Evolutionary conservation across 2,797 vertebrate genomes (phyloP).

Genomic region (Oophaga sylvatica): DNA sequence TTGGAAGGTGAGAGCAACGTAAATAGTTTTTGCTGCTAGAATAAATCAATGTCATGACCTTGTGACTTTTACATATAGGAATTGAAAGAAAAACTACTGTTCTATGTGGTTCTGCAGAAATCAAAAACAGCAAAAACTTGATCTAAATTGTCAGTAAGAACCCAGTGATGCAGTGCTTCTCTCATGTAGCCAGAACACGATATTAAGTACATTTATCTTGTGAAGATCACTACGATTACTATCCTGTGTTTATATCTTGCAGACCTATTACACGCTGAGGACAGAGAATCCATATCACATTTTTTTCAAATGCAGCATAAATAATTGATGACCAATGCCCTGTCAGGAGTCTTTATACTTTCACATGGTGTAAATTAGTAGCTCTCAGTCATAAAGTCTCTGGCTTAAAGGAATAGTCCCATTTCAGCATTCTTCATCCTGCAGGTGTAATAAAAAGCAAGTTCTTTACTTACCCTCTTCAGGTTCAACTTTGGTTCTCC

Average conservation of each 20-base stretch:
- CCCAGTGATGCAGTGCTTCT: not conserved
- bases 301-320: not conserved
- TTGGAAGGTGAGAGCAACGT: conserved; percentile 3
- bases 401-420: not conserved
- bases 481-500: no score
- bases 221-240: conserved; percentile 2
- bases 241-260: not conserved
- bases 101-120: conserved; percentile 3
- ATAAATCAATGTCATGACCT: conserved; percentile 43
- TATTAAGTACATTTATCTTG: conserved; percentile 34
- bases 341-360: not conserved
- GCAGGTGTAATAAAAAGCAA: no score
- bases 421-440: no score
- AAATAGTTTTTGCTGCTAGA: conserved; percentile 23
- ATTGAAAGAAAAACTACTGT: not conserved
- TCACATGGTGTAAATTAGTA: not conserved
- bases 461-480: no score
- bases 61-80: conserved; percentile 31
- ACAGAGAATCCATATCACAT: not conserved
- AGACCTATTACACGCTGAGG: not conserved
- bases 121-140: conserved; percentile 15
- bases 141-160: conserved; percentile 3
- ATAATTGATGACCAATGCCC: not conserved
- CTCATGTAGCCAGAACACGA: not conserved
- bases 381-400: not conserved